Evolutionary conservation across 2,113 vertebrate species (phyloP).

Genomic region (Delphinus delphis): DNA sequence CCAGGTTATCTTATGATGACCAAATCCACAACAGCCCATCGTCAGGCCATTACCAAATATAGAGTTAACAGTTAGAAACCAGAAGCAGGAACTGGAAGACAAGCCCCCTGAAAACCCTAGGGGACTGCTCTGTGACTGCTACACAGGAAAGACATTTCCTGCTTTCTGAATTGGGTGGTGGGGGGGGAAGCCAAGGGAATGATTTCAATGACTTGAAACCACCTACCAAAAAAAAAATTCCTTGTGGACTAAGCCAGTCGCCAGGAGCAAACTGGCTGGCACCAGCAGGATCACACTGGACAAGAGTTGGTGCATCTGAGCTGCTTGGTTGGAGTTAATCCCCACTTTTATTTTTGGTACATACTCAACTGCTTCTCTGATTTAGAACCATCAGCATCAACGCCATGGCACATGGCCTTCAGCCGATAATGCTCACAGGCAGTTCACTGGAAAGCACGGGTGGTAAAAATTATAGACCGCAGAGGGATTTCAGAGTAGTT

Average conservation of each 20-base stretch:
- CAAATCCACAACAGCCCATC: constrained; percentile 60
- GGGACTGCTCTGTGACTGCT: constrained; percentile 49
- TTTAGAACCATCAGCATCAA: background rate
- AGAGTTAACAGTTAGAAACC: constrained; percentile 61
- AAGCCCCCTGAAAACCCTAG: constrained; percentile 40
- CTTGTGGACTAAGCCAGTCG: background rate
- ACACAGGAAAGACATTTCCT: constrained; percentile 71
- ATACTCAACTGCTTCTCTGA: background rate
- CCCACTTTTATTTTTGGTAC: background rate
- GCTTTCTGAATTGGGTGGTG: constrained; percentile 42
- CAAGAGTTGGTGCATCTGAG: background rate
- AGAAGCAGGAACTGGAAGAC: constrained; percentile 71
- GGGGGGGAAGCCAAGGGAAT: background rate
- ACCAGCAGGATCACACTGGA: background rate
- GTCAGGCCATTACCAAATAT: constrained; percentile 66
- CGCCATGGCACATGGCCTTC: background rate
- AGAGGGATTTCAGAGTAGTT: background rate
- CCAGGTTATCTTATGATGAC: constrained; percentile 69
- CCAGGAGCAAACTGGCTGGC: background rate
- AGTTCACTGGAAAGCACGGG: background rate
- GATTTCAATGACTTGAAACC: constrained; percentile 32
- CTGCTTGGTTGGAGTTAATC: background rate
- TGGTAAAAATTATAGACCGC: background rate
- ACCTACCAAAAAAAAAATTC: background rate
- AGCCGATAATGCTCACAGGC: background rate